Evolutionary conservation across 2,797 vertebrate species (phyloP), one percentile per base, ranked within the genome.

Genomic region (Sebastes steindachneri): DNA sequence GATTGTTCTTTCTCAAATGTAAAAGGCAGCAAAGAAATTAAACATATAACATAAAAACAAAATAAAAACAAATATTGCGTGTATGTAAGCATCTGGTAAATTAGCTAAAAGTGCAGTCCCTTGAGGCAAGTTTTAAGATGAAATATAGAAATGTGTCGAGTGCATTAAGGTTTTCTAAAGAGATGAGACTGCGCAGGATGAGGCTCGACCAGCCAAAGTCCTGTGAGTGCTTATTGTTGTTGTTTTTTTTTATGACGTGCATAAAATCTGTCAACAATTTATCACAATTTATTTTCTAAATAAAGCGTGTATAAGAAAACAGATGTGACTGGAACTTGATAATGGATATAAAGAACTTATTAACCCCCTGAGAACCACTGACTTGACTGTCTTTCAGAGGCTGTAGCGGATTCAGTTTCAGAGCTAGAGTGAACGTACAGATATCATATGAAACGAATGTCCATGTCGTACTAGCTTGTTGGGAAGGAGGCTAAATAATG

Each of bases 71-170:
- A 58, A 29, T 54, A 23, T 3, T 9, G 60, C 0, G 4, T 35
- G 23, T 51, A 21, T 23, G 5, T 25, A 77, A 54, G 17, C 66
- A 72, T 68, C 21, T 68, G 60, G 12, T 57, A 35, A 68, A 72
- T 71, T 23, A 51, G 48, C 23, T 28, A 10, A 7, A 41, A 23
- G 54, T 41, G 45, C 26, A 28, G 19, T 65, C 14, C 37, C 57
- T 68, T 71, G 8, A 62, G 58, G 69, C 28, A 59, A 48, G 57
- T 62, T 65, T 79, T 63, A 58, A 68, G 17, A 77, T 48, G n/a
- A 29, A 73, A 69, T 76, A 23, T 2, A 64, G 25, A 68, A 80
- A 70, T 57, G 9, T 33, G 21, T 74, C 19, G 6, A 79, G 53
- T 69, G 15, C 21, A 59, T 76, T 15, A 55, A 33, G 3, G 19